Evolutionary conservation across 2,113 vertebrate genomes (phyloP).

Genomic region (Brachypteracias leptosomus): DNA sequence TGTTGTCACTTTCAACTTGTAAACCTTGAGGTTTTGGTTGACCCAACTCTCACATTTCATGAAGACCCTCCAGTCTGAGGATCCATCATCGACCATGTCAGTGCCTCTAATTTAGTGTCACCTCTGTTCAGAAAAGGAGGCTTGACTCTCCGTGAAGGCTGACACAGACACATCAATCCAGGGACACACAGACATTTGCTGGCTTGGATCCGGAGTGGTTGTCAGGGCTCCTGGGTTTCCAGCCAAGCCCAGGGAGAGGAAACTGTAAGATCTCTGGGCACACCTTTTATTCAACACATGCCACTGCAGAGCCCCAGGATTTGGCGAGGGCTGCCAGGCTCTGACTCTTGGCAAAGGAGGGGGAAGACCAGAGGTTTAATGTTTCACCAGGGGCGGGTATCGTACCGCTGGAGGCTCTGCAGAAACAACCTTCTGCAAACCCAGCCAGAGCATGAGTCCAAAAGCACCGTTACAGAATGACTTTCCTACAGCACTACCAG

Average conservation of each 20-base stretch:
- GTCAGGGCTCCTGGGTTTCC: not conserved
- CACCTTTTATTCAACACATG: not conserved
- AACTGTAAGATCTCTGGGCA: not conserved
- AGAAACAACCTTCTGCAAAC: not conserved
- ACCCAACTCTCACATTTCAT: not conserved
- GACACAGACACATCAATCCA: not conserved
- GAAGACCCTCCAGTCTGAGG: not conserved
- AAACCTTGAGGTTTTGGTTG: not conserved
- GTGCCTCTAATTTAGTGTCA: not conserved
- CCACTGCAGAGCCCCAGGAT: fast-evolving
- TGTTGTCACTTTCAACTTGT: not conserved
- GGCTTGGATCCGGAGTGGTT: not conserved
- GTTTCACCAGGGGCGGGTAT: not conserved
- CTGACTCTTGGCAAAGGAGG: not conserved
- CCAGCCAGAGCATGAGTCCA: not conserved
- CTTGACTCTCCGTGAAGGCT: not conserved
- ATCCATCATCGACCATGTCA: not conserved
- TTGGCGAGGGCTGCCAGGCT: not conserved
- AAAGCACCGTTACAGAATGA: not conserved
- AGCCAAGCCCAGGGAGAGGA: not conserved
- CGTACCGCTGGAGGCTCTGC: not conserved
- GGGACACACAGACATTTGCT: not conserved
- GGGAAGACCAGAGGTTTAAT: not conserved
- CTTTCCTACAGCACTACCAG: not conserved
- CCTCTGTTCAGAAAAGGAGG: not conserved